Evolutionary conservation across 2,888 invertebrate genomes (phyloP), one percentile per base, ranked within the genome.

Genomic region (Epinotia demarniana): DNA sequence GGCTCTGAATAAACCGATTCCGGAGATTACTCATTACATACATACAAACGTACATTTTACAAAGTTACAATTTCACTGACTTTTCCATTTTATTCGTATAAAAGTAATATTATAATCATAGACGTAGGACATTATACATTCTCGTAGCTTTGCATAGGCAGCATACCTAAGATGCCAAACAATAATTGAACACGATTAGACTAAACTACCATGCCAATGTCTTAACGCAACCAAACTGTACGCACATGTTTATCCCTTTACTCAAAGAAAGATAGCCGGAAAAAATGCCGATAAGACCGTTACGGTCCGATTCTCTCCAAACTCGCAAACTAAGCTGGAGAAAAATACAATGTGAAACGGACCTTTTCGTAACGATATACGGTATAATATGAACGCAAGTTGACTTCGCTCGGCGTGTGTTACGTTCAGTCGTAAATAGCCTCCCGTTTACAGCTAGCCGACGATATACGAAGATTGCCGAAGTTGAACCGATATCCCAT

Each of bases 231-330:
- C 78, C 78, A 80, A 81, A 84, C 81, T 82, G 81, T 81, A 83
- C 81, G 86, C 85, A 86, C 85, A 85, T 88, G 85, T 87, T 87
- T 88, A 90, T 90, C 86, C 83, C 83, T 85, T 89, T 84, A 86
- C 84, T 84, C 84, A 84, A 86, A 87, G 88, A 90, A 87, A 88
- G 86, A 90, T 88, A 89, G 85, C 87, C 86, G 88, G 87, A 88
- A 90, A 88, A 89, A 89, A 88, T 86, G 85, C 84, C 84, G 86
- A 87, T 89, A 86, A 85, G 85, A 85, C 89, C 87, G 90, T 89
- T 88, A 86, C 84, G 84, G 85, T 87, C 85, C 88, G 84, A 89
- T 89, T 91, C 86, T 82, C 78, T 75, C 80, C 80, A 81, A 80
- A 81, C 80, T 76, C 77, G 79, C 77, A 72, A 78, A 78, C 77